Percentiles rank a stretch among this genome's conserved stretches.
Conservation (phyloP, 2,113 vertebrate genomes). For the Myxocyprinus asiaticus region DNA sequence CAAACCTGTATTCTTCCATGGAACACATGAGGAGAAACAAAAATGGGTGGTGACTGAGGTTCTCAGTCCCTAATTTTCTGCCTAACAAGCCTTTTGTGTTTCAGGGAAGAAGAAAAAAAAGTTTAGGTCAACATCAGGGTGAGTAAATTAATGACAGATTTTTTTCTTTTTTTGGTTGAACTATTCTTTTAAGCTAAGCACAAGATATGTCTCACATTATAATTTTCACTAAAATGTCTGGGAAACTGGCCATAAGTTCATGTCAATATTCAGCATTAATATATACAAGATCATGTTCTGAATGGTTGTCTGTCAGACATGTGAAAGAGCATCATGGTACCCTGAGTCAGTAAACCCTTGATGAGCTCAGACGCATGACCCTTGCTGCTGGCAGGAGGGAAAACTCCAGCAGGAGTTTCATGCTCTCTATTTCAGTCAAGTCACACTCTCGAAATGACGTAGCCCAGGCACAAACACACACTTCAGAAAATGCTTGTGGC, state of each 20-base stretch:
- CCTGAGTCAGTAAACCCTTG: conserved; percentile 40
- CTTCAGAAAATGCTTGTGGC: neutral
- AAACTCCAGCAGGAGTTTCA: conserved; percentile 49
- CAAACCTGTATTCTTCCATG: no score
- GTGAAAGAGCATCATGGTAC: conserved; percentile 13
- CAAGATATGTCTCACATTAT: no score
- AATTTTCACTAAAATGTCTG: neutral
- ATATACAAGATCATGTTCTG: neutral
- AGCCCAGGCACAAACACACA: conserved; percentile 1
- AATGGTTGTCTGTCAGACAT: neutral
- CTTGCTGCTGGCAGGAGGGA: conserved; percentile 27
- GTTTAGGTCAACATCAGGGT: no score
- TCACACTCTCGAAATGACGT: conserved; percentile 50
- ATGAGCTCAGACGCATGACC: conserved; percentile 12
- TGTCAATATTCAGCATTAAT: neutral
- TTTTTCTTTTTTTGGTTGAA: no score
- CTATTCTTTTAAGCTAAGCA: no score
- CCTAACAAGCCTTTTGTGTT: no score
- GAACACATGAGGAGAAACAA: no score
- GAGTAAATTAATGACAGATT: no score
- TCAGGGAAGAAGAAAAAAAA: no score
- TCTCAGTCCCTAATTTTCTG: no score
- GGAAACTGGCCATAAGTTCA: neutral
- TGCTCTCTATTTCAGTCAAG: conserved; percentile 31
- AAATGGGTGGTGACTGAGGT: no score